Evolutionary conservation across 2,888 invertebrate species (phyloP).

Genomic region (Orthosia gothica): DNA sequence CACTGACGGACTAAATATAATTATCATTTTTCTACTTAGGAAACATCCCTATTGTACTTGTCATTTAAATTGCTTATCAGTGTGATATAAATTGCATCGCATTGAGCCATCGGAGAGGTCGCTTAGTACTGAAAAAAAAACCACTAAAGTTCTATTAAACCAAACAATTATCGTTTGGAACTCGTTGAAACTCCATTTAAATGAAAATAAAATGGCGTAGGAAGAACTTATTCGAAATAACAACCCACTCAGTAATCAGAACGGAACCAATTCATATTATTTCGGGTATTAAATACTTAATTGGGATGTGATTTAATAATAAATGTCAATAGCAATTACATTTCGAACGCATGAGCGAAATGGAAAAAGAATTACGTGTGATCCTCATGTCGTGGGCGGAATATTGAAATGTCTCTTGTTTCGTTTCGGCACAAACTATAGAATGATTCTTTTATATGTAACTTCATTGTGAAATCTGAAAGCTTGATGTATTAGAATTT

Average conservation of each 20-base stretch:
- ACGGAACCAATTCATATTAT: constrained; percentile 37
- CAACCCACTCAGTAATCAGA: constrained; percentile 3
- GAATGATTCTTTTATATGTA: background rate
- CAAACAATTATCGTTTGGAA: background rate
- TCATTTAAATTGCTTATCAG: no score
- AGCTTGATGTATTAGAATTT: no score
- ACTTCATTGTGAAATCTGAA: no score
- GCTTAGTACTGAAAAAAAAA: no score
- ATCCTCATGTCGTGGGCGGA: background rate
- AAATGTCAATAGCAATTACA: constrained; percentile 46
- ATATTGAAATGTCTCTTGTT: background rate
- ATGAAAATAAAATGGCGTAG: background rate
- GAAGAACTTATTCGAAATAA: constrained; percentile 1
- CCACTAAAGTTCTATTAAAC: no score
- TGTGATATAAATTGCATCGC: no score
- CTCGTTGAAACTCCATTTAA: background rate
- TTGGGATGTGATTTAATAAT: constrained; percentile 47
- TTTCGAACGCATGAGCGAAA: constrained; percentile 23
- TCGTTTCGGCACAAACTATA: background rate
- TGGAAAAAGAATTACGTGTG: constrained; percentile 6
- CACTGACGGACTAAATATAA: no score
- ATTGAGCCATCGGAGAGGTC: no score
- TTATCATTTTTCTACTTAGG: no score
- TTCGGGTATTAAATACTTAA: constrained; percentile 28
- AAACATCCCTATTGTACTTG: no score